These are phyloP conservation scores for Drosophila mercatorum DNA, from an alignment of 2,888 invertebrate genomes.

Conservation along the genomic window DNA sequence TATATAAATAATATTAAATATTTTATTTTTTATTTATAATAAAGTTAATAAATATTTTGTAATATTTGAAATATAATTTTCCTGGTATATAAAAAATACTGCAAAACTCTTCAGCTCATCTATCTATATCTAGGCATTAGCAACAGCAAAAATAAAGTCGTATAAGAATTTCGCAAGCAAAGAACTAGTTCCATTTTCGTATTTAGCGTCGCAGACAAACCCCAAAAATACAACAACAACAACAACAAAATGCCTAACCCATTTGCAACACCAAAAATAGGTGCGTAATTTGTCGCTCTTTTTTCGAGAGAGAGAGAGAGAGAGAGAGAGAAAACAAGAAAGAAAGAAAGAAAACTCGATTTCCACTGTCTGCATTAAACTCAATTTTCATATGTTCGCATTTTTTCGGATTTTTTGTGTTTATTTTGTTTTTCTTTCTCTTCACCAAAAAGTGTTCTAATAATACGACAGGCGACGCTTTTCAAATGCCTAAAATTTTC, in stretches of 20 bases:
- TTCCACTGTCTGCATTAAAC: constrained; percentile 33
- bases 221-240: constrained; percentile 12
- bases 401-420: background rate
- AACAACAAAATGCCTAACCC: constrained; percentile 46
- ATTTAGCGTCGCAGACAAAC: constrained; percentile 35
- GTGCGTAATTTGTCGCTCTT: constrained; percentile 46
- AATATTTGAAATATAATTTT: too few species aligned
- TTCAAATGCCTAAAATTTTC: constrained; percentile 61
- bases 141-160: background rate
- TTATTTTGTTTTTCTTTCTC: constrained; percentile 7
- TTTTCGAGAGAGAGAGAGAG: constrained; percentile 1
- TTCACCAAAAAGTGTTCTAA: constrained; percentile 38
- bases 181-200: constrained; percentile 37
- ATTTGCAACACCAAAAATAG: constrained; percentile 52
- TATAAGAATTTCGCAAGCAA: constrained; percentile 9
- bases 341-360: constrained; percentile 2
- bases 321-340: too few species aligned
- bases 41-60: too few species aligned
- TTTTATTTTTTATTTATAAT: too few species aligned
- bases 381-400: constrained; percentile 37
- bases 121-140: background rate
- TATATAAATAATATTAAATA: too few species aligned
- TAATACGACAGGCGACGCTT: constrained; percentile 52
- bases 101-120: background rate
- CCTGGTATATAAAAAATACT: too few species aligned